Percentiles rank a stretch among this genome's conserved stretches.
These are phyloP conservation scores for Alosa alosa DNA, from an alignment of 2,113 vertebrate genomes.

Conservation along the genomic window DNA sequence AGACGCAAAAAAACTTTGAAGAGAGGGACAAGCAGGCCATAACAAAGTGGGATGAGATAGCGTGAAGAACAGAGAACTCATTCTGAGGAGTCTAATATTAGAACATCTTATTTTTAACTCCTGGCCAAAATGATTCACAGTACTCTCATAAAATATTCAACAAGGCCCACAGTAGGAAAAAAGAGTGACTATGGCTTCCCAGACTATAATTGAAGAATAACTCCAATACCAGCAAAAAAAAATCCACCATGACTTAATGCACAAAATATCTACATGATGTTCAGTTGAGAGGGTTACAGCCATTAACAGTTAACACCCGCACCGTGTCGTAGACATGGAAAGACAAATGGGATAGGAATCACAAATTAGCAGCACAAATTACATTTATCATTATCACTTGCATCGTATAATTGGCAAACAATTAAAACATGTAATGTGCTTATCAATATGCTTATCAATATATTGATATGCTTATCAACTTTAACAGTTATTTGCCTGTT, in stretches of 20 bases:
- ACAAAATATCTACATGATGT: background rate
- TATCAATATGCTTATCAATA: too few relatives aligned
- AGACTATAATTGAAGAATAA: background rate
- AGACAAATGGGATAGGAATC: background rate
- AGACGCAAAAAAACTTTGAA: background rate
- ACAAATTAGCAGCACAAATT: too few relatives aligned
- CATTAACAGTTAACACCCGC: background rate
- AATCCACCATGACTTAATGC: background rate
- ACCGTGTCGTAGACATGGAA: background rate
- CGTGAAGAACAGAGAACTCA: background rate
- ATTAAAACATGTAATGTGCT: too few relatives aligned
- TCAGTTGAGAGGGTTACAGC: too few relatives aligned
- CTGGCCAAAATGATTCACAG: background rate
- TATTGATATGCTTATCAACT: too few relatives aligned
- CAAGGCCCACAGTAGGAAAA: background rate
- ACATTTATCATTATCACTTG: too few relatives aligned
- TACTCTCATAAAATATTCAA: constrained; percentile 9
- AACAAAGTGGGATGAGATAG: background rate
- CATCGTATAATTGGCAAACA: too few relatives aligned
- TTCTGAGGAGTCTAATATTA: background rate
- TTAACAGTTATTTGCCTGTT: too few relatives aligned
- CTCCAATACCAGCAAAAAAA: background rate
- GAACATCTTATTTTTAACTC: background rate
- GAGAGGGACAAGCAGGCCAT: background rate
- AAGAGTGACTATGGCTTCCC: background rate